Evolutionary conservation across 2,113 vertebrate species (phyloP), one percentile per base, ranked within the genome.

Genomic region (Donacobius atricapilla): DNA sequence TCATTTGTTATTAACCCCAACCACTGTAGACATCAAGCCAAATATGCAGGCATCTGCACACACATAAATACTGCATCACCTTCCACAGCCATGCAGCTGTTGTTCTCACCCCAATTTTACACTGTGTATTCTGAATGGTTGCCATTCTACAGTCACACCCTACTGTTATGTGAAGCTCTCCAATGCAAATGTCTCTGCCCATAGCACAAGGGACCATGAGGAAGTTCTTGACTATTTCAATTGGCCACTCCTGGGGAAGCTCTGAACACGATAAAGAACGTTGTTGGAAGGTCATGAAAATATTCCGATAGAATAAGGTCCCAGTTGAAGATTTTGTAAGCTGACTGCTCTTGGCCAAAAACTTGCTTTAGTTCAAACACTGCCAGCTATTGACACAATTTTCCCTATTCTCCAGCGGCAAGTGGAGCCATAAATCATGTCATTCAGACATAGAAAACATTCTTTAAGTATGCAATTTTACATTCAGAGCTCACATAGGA

Each of bases 41-140:
- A 56, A 70, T 2, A 35, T 2, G 22, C 13, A 23, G 14, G 27
- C 1, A 1, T 61, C 19, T 66, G 21, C n/a, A 48, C 3, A 2
- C 11, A 9, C 35, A 61, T 13, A 90, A 85, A 68, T 13, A 16
- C 23, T 17, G 6, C 28, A 50, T 33, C 47, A 37, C 9, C 24
- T 68, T 71, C 71, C 63, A 56, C 21, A 82, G n/a, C 27, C 39
- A 63, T 12, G 20, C 30, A 87, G 9, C 30, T 48, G 15, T 6
- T 25, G 12, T 54, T 45, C 44, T 71, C 57, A 56, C 44, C 10
- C 7, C 61, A 19, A 4, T 63, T 82, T 71, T 47, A 44, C 28
- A 64, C 44, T 4, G 2, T 6, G 16, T 33, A 30, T 65, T 71
- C 66, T 44, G 22, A 25, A 28, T 4, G 16, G 11, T 51, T 60